These are phyloP conservation scores for Peromyscus californicus DNA, from an alignment of 2,113 vertebrate genomes.

Conservation along the genomic window DNA sequence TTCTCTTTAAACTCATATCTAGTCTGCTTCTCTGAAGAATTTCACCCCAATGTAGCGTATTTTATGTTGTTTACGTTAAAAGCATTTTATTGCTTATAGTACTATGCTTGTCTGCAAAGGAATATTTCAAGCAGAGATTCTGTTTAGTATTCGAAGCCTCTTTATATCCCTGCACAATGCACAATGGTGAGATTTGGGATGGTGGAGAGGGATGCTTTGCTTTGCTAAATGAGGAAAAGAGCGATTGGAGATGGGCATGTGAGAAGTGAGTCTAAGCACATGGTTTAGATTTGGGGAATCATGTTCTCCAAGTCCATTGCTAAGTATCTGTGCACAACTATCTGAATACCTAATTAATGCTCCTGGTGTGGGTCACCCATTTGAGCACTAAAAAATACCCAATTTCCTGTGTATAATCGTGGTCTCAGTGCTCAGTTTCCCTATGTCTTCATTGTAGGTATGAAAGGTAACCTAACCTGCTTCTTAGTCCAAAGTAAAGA, in stretches of 20 bases:
- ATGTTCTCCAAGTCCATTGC: background rate
- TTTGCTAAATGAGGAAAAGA: conserved; percentile 7
- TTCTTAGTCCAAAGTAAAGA: background rate
- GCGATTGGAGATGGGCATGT: background rate
- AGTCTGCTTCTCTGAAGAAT: conserved; percentile 30
- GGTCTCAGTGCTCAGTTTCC: background rate
- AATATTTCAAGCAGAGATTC: conserved; percentile 30
- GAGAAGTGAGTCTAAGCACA: background rate
- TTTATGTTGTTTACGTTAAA: background rate
- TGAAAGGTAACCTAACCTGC: background rate
- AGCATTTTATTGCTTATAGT: conserved; percentile 18
- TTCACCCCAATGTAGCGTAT: conserved; percentile 5
- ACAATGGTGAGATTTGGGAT: background rate
- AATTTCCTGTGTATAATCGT: background rate
- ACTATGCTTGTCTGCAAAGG: background rate
- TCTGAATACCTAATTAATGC: background rate
- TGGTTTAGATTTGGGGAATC: background rate
- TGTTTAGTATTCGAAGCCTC: background rate
- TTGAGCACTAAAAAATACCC: background rate
- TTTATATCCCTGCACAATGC: background rate
- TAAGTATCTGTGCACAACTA: background rate
- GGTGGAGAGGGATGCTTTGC: background rate
- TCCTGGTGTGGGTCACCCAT: background rate
- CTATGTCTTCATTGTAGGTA: background rate
- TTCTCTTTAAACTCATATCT: background rate